Evolutionary conservation across 2,888 invertebrate species (phyloP), one percentile per base, ranked within the genome.

Genomic region (Pristionchus exspectatus): DNA sequence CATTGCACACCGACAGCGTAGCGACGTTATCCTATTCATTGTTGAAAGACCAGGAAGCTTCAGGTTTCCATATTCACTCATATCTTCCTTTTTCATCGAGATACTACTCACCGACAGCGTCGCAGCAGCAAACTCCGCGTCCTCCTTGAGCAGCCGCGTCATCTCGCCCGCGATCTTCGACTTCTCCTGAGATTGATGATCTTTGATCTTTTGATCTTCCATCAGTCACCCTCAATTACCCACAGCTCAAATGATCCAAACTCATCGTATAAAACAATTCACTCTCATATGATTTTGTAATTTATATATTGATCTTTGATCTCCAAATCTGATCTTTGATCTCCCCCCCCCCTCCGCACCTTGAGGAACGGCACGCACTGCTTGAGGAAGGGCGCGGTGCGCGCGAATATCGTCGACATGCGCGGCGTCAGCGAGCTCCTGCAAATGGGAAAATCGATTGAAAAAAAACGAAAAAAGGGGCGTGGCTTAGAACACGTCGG

Each of bases 91-190:
- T 50, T 50, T 50, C 38, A 38, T 38, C 38, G 38, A 50, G 44
- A 12, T 9, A 50, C 3, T 44, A 44, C 44, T 12, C 66, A 92
- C 92, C 90, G 90, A 87, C 66, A 89, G 88, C 24, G 94, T 94
- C 16, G 93, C 93, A 16, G 92, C 90, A n/a, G 94, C 94, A 56
- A 94, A 93, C n/a, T 94, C 94, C 77, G 91, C 90, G 89, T 94
- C 93, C 83, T 94, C 94, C 72, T 93, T 91, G 69, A 93, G 44
- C 87, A 92, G 89, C 83, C 90, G 90, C 16, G 91, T 87, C 50
- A 94, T 77, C 50, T 93, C 92, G 24, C 90, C 86, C 77, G 91
- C 89, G 84, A 94, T 90, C 5, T 90, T 90, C 1, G 91, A 90
- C 86, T 94, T 94, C n/a, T 93, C 93, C 87, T 92, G 91, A 14